A percentile compares a stretch with the other conserved stretches of the same genome.
phyloP scores from a whole-genome alignment of 2,888 invertebrate genomes.

The Melanchra persicariae region DNA sequence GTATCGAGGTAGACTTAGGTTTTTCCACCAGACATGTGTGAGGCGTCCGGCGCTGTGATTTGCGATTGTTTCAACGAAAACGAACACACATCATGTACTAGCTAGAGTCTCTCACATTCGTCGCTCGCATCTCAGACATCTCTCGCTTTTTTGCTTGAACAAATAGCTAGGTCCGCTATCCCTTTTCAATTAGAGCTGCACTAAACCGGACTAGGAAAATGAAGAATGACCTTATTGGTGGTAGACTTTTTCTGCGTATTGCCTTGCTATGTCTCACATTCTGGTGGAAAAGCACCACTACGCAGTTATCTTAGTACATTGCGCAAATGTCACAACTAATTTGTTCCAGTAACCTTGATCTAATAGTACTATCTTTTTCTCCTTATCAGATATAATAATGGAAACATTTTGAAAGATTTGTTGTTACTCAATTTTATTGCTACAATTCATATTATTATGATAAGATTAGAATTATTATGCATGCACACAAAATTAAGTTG shows the following conservation, averaged over 20 bases:
- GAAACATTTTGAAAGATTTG: constrained; percentile 42
- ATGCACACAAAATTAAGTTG: constrained; percentile 43
- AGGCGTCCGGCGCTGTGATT: no score
- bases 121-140: no score
- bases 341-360: constrained; percentile 44
- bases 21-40: no score
- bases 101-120: no score
- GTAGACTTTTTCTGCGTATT: neutral
- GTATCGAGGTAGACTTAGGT: no score
- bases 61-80: no score
- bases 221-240: neutral
- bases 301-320: neutral
- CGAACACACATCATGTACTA: no score
- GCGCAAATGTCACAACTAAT: constrained; percentile 32
- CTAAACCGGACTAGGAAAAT: neutral
- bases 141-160: no score
- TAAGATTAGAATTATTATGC: constrained; percentile 50
- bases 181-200: no score
- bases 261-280: neutral
- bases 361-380: constrained; percentile 13
- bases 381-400: constrained; percentile 46
- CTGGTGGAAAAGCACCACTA: neutral
- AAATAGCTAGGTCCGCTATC: no score
- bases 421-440: constrained; percentile 45
- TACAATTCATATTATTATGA: constrained; percentile 35